These are phyloP conservation scores for Corydoras maculifer DNA, from an alignment of 2,113 vertebrate genomes.

Conservation along the genomic window DNA sequence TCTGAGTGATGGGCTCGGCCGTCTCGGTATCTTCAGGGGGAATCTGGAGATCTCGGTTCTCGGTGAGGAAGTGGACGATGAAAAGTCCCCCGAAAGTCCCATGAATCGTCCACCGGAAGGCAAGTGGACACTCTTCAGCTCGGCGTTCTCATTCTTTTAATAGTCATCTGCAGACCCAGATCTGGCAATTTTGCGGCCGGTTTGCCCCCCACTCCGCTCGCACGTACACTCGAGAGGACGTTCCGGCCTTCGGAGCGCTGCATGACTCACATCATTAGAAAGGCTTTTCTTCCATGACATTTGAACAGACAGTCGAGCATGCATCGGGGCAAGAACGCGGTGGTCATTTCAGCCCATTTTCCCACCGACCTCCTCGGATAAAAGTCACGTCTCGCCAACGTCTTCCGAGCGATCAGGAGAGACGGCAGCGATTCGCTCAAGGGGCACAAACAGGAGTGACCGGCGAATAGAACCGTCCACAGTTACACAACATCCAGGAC, in stretches of 20 bases:
- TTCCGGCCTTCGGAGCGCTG: conserved; percentile 6
- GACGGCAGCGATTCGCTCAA: not conserved
- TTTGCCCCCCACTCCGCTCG: conserved; percentile 11
- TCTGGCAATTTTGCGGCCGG: conserved; percentile 8
- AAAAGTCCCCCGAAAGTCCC: not conserved
- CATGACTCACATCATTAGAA: conserved; percentile 16
- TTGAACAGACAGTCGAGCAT: conserved; percentile 17
- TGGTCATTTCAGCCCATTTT: conserved; percentile 33
- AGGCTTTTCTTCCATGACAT: conserved; percentile 25
- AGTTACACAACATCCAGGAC: not conserved
- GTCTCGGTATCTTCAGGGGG: conserved; percentile 6
- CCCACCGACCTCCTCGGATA: conserved; percentile 28
- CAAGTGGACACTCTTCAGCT: conserved; percentile 35
- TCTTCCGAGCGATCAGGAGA: conserved; percentile 18
- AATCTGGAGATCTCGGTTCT: conserved; percentile 1
- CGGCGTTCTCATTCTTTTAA: conserved; percentile 36
- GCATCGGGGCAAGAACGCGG: not conserved
- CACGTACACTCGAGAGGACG: conserved; percentile 10
- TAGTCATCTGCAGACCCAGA: conserved; percentile 14
- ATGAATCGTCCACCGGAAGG: not conserved
- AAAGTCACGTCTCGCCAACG: conserved; percentile 7
- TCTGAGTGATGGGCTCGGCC: conserved; percentile 25
- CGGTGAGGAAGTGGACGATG: conserved; percentile 7
- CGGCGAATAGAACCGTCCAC: not conserved
- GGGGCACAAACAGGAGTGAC: not conserved